Percentiles rank a stretch among this genome's conserved stretches.
These are phyloP conservation scores for Cryptocephalus moraei DNA, from an alignment of 2,888 invertebrate species.

Conservation along the genomic window DNA sequence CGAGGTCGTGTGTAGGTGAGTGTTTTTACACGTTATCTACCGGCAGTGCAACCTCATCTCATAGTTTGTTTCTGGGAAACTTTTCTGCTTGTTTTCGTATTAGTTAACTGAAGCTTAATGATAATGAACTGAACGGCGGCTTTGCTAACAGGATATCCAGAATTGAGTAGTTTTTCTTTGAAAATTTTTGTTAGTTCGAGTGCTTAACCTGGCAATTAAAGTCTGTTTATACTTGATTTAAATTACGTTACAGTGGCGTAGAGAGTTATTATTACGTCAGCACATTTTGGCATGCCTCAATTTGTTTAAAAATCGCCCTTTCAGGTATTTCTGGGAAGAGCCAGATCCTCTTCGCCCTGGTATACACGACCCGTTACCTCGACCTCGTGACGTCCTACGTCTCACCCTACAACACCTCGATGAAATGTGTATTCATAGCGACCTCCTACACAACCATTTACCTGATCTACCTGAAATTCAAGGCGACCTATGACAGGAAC, in stretches of 20 bases:
- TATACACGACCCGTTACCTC: slow-evolving; percentile 87
- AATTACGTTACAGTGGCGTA: too few species aligned
- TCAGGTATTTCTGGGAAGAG: slow-evolving; percentile 94
- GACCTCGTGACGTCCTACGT: slow-evolving; percentile 92
- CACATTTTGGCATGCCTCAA: too few species aligned
- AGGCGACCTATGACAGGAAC: slow-evolving; percentile 94
- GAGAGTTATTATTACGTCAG: too few species aligned
- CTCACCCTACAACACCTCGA: slow-evolving; percentile 89
- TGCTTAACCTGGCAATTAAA: too few species aligned
- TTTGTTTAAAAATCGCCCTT: slow-evolving; percentile 12
- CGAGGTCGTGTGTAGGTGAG: slow-evolving; percentile 95
- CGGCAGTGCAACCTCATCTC: slow-evolving; percentile 1
- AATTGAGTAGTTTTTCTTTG: too few species aligned
- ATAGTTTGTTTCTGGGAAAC: neutral
- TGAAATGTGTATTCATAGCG: slow-evolving; percentile 89
- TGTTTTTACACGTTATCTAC: slow-evolving; percentile 10
- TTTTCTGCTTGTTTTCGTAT: neutral
- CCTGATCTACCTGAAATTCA: slow-evolving; percentile 94
- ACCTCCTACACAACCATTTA: slow-evolving; percentile 87
- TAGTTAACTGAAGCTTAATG: neutral
- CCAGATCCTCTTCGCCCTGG: slow-evolving; percentile 89
- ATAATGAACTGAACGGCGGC: neutral
- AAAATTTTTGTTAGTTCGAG: too few species aligned
- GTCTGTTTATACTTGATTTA: too few species aligned
- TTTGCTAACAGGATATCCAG: neutral